A percentile compares a stretch with the other conserved stretches of the same genome.
Evolutionary conservation across 1,140 invertebrate genomes (phyloP).

Genomic region (Euglossa dilemma): DNA sequence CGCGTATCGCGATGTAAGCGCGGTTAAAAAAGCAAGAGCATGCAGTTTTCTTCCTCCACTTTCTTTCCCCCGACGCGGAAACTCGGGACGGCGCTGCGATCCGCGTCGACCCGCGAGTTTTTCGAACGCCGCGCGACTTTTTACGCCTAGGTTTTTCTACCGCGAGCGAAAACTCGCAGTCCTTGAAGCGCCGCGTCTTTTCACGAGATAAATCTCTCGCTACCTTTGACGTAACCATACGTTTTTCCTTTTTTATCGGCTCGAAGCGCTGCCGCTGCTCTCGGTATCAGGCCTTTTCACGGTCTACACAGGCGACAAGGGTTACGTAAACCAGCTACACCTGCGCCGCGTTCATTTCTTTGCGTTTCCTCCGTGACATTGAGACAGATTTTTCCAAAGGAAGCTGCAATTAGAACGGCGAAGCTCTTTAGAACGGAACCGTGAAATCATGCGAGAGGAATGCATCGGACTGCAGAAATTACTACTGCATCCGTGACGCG

Average conservation of each 20-base stretch:
- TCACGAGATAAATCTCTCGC: slow-evolving; percentile 6
- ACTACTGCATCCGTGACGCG: background rate
- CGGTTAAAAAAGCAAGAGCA: too few species aligned
- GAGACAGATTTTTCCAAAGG: background rate
- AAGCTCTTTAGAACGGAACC: background rate
- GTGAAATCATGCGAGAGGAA: background rate
- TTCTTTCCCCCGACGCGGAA: too few species aligned
- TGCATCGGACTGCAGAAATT: slow-evolving; percentile 12
- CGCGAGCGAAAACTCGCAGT: background rate
- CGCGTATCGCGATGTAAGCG: too few species aligned
- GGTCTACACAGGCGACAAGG: background rate
- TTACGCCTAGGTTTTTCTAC: background rate
- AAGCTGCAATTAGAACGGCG: background rate
- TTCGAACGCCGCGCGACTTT: background rate
- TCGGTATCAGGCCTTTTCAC: background rate
- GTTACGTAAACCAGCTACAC: background rate
- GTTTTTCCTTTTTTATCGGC: background rate
- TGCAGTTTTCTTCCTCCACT: too few species aligned
- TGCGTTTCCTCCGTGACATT: background rate
- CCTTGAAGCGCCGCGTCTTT: background rate
- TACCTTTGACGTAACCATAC: background rate
- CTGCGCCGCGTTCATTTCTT: background rate
- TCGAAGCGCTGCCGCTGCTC: background rate
- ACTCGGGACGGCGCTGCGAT: too few species aligned
- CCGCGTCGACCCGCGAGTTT: too few species aligned